phyloP scores from a whole-genome alignment of 2,113 vertebrate species.

The Podarcis muralis region DNA sequence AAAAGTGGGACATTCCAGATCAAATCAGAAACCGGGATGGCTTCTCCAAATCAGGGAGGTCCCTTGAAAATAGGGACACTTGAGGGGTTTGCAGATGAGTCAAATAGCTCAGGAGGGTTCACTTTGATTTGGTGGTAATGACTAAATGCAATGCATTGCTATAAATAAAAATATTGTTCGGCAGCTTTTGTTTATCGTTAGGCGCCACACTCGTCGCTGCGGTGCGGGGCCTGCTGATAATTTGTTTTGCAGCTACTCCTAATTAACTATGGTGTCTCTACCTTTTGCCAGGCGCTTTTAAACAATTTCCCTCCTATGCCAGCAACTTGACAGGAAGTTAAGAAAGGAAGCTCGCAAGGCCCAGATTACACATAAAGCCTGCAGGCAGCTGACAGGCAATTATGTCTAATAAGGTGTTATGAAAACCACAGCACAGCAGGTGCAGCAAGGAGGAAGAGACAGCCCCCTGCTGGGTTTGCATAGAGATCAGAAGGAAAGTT shows the following conservation, averaged over 20 bases:
- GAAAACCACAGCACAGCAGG: constrained; percentile 38
- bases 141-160: neutral
- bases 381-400: constrained; percentile 31
- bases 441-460: constrained; percentile 11
- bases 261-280: constrained; percentile 48
- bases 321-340: constrained; percentile 32
- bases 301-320: constrained; percentile 34
- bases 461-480: neutral
- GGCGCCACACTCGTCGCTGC: neutral
- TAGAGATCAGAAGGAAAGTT: constrained; percentile 9
- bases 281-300: constrained; percentile 37
- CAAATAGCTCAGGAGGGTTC: neutral
- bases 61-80: too few species aligned
- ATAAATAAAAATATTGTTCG: neutral
- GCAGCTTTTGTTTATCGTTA: neutral
- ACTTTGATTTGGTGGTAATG: neutral
- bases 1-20: too few species aligned
- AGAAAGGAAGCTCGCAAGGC: neutral
- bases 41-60: too few species aligned
- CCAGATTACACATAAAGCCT: neutral
- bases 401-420: constrained; percentile 19
- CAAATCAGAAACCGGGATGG: too few species aligned
- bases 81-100: neutral
- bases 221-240: constrained; percentile 23
- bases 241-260: constrained; percentile 49